Percentiles rank a stretch among this genome's conserved stretches.
phyloP scores from a whole-genome alignment of 2,888 invertebrate genomes.

The Apamea monoglypha region DNA sequence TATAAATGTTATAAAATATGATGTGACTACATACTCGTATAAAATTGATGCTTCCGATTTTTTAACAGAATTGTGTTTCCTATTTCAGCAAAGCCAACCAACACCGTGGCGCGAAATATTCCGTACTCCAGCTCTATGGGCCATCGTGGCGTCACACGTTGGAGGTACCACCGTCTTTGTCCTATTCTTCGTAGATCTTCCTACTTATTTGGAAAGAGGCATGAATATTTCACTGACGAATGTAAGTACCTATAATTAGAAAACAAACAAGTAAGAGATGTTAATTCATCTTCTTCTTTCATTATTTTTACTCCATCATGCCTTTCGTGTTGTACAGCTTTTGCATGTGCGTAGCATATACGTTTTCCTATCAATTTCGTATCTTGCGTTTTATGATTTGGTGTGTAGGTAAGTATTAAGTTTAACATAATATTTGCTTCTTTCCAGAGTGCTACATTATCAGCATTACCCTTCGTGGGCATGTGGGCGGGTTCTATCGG shows the following conservation, averaged over 20 bases:
- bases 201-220: conserved; percentile 92
- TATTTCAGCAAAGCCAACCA: conserved; percentile 65
- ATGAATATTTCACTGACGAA: conserved; percentile 91
- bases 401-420: background rate
- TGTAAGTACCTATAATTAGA: conserved; percentile 77
- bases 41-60: background rate
- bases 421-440: background rate
- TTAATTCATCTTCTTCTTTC: background rate
- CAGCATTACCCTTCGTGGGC: conserved; percentile 93
- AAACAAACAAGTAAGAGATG: background rate
- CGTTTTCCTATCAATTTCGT: background rate
- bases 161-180: conserved; percentile 92
- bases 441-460: conserved; percentile 91
- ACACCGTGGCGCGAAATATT: conserved; percentile 92
- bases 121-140: conserved; percentile 91
- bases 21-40: background rate
- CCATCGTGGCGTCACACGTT: conserved; percentile 89
- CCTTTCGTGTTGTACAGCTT: background rate
- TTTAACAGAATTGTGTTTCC: background rate
- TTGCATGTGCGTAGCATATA: background rate
- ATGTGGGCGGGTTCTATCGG: conserved; percentile 93
- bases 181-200: conserved; percentile 92
- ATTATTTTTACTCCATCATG: background rate
- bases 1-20: background rate
- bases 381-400: background rate